Percentiles rank a stretch among this genome's conserved stretches.
phyloP scores from a whole-genome alignment of 1,140 invertebrate genomes.

The Elymnias hypermnestra region DNA sequence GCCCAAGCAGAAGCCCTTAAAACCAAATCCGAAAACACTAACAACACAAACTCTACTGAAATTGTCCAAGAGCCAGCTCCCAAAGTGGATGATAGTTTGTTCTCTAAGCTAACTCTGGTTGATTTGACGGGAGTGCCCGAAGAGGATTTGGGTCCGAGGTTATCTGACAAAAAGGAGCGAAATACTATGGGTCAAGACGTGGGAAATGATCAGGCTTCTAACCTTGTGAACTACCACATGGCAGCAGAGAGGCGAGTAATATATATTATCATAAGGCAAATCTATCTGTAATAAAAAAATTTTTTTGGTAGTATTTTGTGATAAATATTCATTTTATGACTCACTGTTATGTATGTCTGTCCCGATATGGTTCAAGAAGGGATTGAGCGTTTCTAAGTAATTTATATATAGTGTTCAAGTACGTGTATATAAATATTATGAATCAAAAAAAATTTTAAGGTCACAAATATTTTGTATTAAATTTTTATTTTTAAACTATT shows the following conservation, averaged over 20 bases:
- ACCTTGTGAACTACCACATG: slow-evolving; percentile 39
- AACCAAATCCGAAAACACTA: neutral
- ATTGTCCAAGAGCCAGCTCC: slow-evolving; percentile 8
- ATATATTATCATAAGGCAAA: neutral
- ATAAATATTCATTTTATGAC: no score
- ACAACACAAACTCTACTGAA: neutral
- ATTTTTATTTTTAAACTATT: no score
- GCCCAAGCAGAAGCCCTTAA: slow-evolving; percentile 29
- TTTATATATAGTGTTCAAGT: no score
- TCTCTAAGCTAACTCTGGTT: slow-evolving; percentile 32
- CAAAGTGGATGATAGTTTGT: slow-evolving; percentile 22
- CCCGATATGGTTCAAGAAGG: no score
- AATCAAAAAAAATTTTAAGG: no score
- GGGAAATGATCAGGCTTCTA: slow-evolving; percentile 10
- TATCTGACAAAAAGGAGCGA: slow-evolving; percentile 17
- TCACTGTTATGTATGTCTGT: no score
- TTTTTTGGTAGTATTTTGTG: no score
- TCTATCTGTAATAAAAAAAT: no score
- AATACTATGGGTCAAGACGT: neutral
- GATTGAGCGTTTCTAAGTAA: no score
- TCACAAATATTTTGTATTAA: no score
- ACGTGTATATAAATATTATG: no score
- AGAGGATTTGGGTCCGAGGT: slow-evolving; percentile 24
- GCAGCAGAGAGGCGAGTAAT: slow-evolving; percentile 49
- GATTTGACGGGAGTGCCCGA: slow-evolving; percentile 41